These are phyloP conservation scores for Asteroscopus sphinx DNA, from an alignment of 2,888 invertebrate species.

Conservation along the genomic window DNA sequence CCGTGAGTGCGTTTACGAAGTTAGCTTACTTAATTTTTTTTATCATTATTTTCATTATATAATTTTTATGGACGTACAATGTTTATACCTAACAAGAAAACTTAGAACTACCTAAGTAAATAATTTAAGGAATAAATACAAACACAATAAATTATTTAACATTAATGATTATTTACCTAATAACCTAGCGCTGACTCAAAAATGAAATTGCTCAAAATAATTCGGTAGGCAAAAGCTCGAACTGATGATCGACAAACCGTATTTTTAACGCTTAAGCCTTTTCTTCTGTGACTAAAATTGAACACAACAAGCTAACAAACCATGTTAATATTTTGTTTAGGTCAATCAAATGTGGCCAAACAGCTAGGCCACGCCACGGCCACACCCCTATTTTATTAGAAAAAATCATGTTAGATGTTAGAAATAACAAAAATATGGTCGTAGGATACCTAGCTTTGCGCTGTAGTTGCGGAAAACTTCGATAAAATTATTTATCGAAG, in stretches of 20 bases:
- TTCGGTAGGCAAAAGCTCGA: slow-evolving; percentile 4
- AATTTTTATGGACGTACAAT: slow-evolving; percentile 22
- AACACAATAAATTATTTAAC: slow-evolving; percentile 52
- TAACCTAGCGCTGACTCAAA: slow-evolving; percentile 55
- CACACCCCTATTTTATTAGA: too few relatives aligned
- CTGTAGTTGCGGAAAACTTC: too few relatives aligned
- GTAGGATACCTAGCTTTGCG: too few relatives aligned
- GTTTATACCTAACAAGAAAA: slow-evolving; percentile 52
- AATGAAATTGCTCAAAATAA: slow-evolving; percentile 30
- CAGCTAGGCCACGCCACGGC: too few relatives aligned
- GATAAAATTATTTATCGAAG: too few relatives aligned
- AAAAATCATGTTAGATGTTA: too few relatives aligned
- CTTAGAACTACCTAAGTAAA: slow-evolving; percentile 51
- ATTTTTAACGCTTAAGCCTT: too few relatives aligned
- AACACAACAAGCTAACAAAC: too few relatives aligned
- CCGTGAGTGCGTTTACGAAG: slow-evolving; percentile 25
- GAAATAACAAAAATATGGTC: too few relatives aligned
- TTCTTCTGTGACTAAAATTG: too few relatives aligned
- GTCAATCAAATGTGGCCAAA: too few relatives aligned
- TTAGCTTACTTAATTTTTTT: slow-evolving; percentile 1
- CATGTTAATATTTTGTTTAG: too few relatives aligned
- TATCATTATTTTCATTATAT: slow-evolving; percentile 4
- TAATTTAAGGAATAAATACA: slow-evolving; percentile 60
- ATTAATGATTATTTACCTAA: slow-evolving; percentile 30
- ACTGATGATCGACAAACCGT: slow-evolving; percentile 2